A percentile compares a stretch with the other conserved stretches of the same genome.
These are phyloP conservation scores for Drosophila pruinosa DNA, from an alignment of 1,140 invertebrate species.

Conservation along the genomic window DNA sequence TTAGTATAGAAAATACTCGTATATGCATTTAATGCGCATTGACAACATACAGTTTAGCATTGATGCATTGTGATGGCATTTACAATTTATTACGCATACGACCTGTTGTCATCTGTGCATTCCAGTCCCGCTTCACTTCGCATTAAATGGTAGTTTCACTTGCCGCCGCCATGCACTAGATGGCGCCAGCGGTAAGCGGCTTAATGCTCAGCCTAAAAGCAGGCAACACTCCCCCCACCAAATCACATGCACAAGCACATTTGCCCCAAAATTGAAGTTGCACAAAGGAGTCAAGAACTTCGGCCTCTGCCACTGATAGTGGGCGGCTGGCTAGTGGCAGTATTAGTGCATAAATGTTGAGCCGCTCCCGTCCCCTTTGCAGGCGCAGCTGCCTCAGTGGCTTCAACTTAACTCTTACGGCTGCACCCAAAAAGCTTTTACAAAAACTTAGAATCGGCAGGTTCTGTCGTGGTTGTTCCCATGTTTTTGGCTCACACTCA, in stretches of 20 bases:
- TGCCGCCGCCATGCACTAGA: conserved; percentile 27
- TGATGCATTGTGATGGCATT: conserved; percentile 27
- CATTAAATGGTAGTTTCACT: conserved; percentile 13
- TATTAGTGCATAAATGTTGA: conserved; percentile 68
- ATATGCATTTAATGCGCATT: conserved; percentile 24
- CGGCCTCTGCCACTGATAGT: neutral
- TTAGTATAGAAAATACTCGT: conserved; percentile 2
- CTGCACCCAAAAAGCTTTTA: conserved; percentile 31
- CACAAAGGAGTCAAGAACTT: conserved; percentile 7
- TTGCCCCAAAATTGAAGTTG: neutral
- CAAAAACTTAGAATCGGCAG: conserved; percentile 54
- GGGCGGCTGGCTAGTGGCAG: conserved; percentile 2
- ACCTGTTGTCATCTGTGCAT: conserved; percentile 34
- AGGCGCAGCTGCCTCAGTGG: neutral
- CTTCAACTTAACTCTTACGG: conserved; percentile 7
- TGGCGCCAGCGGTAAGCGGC: conserved; percentile 44
- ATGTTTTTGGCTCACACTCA: neutral
- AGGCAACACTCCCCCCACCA: conserved; percentile 35
- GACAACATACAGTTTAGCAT: conserved; percentile 15
- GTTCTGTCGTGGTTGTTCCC: neutral
- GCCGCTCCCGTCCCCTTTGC: conserved; percentile 1
- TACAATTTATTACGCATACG: conserved; percentile 37
- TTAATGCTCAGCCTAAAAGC: conserved; percentile 41
- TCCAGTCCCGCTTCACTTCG: conserved; percentile 21
- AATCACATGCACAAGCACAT: neutral